phyloP scores from a whole-genome alignment of 2,797 vertebrate genomes.

The Pogonophryne albipinna region DNA sequence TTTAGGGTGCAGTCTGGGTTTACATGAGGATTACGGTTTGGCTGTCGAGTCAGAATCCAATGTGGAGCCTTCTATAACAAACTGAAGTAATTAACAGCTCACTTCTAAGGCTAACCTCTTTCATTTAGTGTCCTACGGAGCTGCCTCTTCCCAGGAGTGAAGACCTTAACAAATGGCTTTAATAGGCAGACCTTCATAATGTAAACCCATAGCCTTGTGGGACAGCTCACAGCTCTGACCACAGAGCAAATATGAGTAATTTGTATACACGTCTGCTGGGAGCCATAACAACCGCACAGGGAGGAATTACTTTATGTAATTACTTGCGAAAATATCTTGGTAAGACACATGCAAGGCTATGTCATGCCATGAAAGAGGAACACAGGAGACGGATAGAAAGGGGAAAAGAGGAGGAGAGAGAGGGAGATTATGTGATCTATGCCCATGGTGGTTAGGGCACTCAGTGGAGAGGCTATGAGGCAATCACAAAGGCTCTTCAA shows the following conservation, averaged over 20 bases:
- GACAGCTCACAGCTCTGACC: conserved; percentile 81
- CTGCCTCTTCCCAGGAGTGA: conserved; percentile 77
- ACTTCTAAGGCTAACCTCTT: conserved; percentile 74
- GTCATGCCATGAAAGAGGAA: conserved; percentile 67
- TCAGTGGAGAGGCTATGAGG: conserved; percentile 75
- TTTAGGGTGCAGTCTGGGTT: conserved; percentile 67
- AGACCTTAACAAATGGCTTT: conserved; percentile 88
- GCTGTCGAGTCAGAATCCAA: conserved; percentile 70
- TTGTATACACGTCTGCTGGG: conserved; percentile 86
- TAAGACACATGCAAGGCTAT: conserved; percentile 75
- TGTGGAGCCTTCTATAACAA: conserved; percentile 76
- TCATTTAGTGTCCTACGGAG: conserved; percentile 77
- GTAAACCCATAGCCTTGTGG: conserved; percentile 80
- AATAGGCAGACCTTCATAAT: conserved; percentile 87
- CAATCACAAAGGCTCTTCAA: conserved; percentile 79
- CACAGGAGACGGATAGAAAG: conserved; percentile 35
- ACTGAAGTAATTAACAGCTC: conserved; percentile 83
- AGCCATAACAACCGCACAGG: conserved; percentile 83
- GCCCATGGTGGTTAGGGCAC: conserved; percentile 66
- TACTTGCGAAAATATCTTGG: conserved; percentile 82
- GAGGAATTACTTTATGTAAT: conserved; percentile 87
- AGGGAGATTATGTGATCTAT: conserved; percentile 72
- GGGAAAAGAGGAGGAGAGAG: conserved; percentile 27
- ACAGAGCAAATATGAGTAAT: conserved; percentile 87
- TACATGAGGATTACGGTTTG: conserved; percentile 74